phyloP scores from a whole-genome alignment of 2,888 invertebrate genomes.

The Taphrorychus bicolor region DNA sequence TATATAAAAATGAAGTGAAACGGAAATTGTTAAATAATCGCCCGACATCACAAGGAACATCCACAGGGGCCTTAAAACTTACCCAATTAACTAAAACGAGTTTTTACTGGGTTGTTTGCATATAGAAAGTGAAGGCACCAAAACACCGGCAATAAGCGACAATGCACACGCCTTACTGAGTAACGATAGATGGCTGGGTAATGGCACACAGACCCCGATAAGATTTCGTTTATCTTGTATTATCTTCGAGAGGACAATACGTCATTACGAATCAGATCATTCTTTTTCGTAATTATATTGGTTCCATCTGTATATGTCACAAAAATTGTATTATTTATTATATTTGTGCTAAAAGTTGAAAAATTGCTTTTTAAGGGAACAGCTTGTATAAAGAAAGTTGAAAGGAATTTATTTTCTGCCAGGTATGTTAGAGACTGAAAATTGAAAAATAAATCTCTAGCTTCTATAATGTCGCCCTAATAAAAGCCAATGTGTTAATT shows the following conservation, averaged over 20 bases:
- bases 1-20: too few relatives aligned
- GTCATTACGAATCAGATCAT: conserved; percentile 23
- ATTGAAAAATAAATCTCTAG: too few relatives aligned
- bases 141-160: conserved; percentile 13
- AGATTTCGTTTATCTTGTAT: conserved; percentile 37
- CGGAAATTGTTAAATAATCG: too few relatives aligned
- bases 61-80: neutral
- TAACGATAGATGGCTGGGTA: conserved; percentile 12
- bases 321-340: too few relatives aligned
- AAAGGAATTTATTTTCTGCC: too few relatives aligned
- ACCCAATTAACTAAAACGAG: neutral
- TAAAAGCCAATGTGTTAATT: too few relatives aligned
- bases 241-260: conserved; percentile 32
- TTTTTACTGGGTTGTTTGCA: neutral
- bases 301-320: too few relatives aligned
- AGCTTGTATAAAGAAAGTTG: too few relatives aligned
- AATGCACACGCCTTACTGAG: conserved; percentile 27
- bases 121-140: neutral
- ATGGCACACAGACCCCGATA: conserved; percentile 12
- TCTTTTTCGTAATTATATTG: neutral
- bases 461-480: too few relatives aligned
- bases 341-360: too few relatives aligned
- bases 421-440: too few relatives aligned
- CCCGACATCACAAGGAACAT: neutral
- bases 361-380: too few relatives aligned